A percentile compares a stretch with the other conserved stretches of the same genome.
phyloP scores from a whole-genome alignment of 2,113 vertebrate species.

The Chauna torquata region DNA sequence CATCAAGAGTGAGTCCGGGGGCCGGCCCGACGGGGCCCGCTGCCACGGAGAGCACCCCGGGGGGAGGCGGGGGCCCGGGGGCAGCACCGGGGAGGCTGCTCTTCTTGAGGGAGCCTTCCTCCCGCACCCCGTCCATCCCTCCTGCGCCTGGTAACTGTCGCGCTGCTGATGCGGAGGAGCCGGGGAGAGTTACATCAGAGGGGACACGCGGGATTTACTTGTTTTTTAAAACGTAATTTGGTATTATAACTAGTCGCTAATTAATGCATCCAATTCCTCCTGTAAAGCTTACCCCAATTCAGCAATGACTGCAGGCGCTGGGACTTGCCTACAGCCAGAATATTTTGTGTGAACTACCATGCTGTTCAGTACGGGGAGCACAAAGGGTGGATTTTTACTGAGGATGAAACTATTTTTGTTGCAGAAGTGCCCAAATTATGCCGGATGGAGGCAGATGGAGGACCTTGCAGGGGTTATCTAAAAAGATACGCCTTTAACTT shows the following conservation, averaged over 20 bases:
- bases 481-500: constrained; percentile 88
- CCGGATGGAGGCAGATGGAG: constrained; percentile 77
- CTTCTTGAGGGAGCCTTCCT: no score
- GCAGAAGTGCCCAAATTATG: constrained; percentile 88
- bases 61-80: not conserved
- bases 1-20: constrained; percentile 85
- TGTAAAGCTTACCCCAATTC: not conserved
- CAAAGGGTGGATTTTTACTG: not conserved
- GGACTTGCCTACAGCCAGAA: fast-evolving
- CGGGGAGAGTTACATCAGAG: not conserved
- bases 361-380: fast-evolving
- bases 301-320: not conserved
- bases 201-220: fast-evolving
- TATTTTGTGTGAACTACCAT: fast-evolving
- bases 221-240: not conserved
- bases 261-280: not conserved
- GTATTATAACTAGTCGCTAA: not conserved
- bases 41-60: not conserved
- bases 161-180: not conserved
- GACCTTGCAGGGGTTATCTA: constrained; percentile 72
- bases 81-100: not conserved
- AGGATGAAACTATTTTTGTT: not conserved
- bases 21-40: not conserved
- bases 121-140: fast-evolving
- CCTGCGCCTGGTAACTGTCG: not conserved